Evolutionary conservation across 2,797 vertebrate species (phyloP).

Genomic region (Gymnothorax javanicus): DNA sequence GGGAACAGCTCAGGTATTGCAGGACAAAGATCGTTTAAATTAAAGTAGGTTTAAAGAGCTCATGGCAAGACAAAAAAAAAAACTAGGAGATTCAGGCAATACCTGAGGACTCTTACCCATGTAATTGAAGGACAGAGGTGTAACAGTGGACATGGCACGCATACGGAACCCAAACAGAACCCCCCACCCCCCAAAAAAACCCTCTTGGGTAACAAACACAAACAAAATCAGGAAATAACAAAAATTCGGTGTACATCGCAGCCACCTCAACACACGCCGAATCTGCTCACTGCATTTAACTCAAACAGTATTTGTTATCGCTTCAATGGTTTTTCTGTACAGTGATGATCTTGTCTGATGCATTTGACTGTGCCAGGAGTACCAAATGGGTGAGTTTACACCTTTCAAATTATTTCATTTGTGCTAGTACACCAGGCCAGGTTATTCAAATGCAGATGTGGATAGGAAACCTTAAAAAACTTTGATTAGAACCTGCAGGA

Average conservation of each 20-base stretch:
- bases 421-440: too few relatives aligned
- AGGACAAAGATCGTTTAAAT: not conserved
- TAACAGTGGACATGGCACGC: slow-evolving; percentile 49
- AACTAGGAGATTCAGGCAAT: not conserved
- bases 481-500: slow-evolving; percentile 21
- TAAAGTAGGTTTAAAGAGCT: not conserved
- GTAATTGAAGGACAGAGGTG: slow-evolving; percentile 25
- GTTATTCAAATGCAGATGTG: too few relatives aligned
- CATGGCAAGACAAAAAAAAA: not conserved
- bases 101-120: not conserved
- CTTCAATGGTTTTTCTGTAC: too few relatives aligned
- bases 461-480: too few relatives aligned
- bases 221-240: slow-evolving; percentile 27
- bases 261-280: not conserved
- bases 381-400: too few relatives aligned
- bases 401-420: too few relatives aligned
- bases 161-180: slow-evolving; percentile 26
- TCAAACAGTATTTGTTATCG: too few relatives aligned
- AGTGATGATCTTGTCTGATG: too few relatives aligned
- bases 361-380: too few relatives aligned
- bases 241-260: slow-evolving; percentile 22
- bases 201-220: slow-evolving; percentile 29
- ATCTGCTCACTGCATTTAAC: too few relatives aligned
- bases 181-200: slow-evolving; percentile 7
- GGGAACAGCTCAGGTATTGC: not conserved